Evolutionary conservation across 1,140 invertebrate species (phyloP).

Genomic region (Cyrtorhinus lividipennis): DNA sequence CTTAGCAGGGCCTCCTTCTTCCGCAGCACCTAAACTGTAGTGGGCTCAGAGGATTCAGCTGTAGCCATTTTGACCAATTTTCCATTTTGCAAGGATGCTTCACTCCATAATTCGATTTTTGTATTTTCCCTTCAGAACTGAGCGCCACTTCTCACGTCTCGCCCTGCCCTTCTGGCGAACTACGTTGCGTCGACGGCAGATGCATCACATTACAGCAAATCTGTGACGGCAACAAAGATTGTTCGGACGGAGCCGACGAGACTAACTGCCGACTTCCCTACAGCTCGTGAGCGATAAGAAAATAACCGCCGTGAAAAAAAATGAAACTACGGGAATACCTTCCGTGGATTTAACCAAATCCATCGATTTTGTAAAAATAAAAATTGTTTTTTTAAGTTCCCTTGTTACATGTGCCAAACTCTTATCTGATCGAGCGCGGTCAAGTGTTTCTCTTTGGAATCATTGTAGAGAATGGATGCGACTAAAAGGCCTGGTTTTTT

Average conservation of each 20-base stretch:
- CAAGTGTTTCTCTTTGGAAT: neutral
- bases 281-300: neutral
- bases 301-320: neutral
- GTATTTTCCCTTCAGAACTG: constrained; percentile 22
- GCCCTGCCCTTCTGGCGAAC: constrained; percentile 39
- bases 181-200: constrained; percentile 43
- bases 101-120: no score
- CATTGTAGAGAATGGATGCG: neutral
- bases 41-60: no score
- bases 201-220: constrained; percentile 44
- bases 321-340: neutral
- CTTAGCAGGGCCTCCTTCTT: no score
- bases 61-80: no score
- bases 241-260: constrained; percentile 44
- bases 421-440: neutral
- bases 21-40: no score
- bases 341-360: neutral
- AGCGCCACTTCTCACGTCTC: constrained; percentile 26
- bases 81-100: no score
- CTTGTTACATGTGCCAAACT: constrained; percentile 1
- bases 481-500: neutral
- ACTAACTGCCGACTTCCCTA: constrained; percentile 34
- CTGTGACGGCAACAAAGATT: constrained; percentile 44
- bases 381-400: neutral
- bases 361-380: neutral